These are phyloP conservation scores for Leptinotarsa juncta DNA, from an alignment of 2,888 invertebrate genomes.

Conservation along the genomic window DNA sequence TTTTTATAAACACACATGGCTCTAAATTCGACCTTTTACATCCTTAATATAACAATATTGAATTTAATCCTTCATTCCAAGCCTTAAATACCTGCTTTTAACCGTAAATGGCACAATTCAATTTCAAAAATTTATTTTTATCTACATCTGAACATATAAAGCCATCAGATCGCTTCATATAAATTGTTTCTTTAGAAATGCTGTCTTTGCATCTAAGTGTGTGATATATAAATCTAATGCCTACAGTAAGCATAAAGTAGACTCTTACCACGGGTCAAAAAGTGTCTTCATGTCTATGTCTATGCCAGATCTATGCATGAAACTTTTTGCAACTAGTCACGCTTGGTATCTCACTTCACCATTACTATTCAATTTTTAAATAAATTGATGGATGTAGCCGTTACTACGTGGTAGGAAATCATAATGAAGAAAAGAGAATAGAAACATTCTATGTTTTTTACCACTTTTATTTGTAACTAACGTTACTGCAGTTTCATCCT, in stretches of 20 bases:
- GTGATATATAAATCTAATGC: neutral
- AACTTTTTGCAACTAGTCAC: neutral
- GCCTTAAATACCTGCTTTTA: neutral
- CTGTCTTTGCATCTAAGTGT: neutral
- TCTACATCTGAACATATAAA: neutral
- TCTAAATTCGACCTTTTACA: neutral
- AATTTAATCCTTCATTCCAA: neutral
- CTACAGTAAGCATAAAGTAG: neutral
- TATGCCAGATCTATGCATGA: neutral
- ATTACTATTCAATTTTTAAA: neutral
- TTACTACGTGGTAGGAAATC: too few species aligned
- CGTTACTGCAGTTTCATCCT: too few species aligned
- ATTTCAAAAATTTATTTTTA: neutral
- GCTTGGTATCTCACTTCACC: neutral
- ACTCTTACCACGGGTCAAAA: neutral
- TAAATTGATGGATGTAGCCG: too few species aligned
- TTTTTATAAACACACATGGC: neutral
- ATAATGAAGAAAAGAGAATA: too few species aligned
- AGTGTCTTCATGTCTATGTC: neutral
- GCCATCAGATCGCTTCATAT: neutral
- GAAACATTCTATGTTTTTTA: too few species aligned
- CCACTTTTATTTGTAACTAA: too few species aligned
- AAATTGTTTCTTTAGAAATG: neutral
- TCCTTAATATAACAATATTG: neutral
- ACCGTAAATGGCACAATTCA: neutral